Percentiles rank a stretch among this genome's conserved stretches.
Conservation (phyloP, 2,113 vertebrate species). For the Poicephalus gulielmi region DNA sequence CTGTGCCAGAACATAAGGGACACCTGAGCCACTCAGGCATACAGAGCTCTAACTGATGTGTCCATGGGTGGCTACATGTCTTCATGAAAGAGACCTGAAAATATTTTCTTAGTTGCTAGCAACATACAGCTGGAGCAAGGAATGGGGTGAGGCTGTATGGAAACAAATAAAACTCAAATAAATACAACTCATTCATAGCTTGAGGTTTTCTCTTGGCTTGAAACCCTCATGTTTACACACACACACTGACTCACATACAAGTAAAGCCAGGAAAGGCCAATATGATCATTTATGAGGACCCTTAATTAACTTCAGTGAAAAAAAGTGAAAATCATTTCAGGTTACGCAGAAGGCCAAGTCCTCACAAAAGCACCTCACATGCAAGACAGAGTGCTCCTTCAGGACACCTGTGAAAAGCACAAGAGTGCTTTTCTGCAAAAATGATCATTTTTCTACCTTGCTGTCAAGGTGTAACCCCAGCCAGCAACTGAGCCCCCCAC, state of each 20-base stretch:
- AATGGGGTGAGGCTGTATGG: not conserved
- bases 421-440: not conserved
- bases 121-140: not conserved
- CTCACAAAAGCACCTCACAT: not conserved
- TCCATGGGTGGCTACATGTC: not conserved
- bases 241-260: not conserved
- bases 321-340: not conserved
- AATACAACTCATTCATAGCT: not conserved
- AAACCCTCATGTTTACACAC: not conserved
- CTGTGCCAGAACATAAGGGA: not conserved
- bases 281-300: not conserved
- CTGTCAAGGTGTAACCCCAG: not conserved
- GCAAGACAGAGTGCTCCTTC: not conserved
- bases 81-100: not conserved
- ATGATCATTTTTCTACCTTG: not conserved
- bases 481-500: not conserved
- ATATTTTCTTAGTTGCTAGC: not conserved
- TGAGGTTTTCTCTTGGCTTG: not conserved
- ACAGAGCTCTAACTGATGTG: not conserved
- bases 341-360: not conserved
- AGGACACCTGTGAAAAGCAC: not conserved
- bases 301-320: not conserved
- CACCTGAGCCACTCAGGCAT: fast-evolving
- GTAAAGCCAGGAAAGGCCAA: not conserved
- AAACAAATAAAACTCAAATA: not conserved